Conservation (phyloP, 2,888 invertebrate genomes). For the Brenthis ino region DNA sequence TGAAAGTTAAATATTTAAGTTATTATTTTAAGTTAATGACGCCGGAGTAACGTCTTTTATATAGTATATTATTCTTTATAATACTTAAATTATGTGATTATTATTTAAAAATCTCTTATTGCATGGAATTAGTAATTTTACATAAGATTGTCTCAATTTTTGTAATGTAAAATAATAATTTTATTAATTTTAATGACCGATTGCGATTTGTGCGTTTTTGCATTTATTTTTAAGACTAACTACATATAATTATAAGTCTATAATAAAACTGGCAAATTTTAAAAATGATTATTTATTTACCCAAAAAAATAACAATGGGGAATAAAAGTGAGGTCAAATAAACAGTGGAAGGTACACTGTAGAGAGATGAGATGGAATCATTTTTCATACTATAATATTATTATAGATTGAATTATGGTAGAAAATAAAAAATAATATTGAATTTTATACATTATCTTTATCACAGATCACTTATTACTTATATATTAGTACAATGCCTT, state of each 20-base stretch:
- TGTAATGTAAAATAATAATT: slow-evolving; percentile 5
- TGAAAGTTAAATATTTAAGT: slow-evolving; percentile 12
- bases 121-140: slow-evolving; percentile 19
- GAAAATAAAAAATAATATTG: no score
- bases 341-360: no score
- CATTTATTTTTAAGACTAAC: slow-evolving; percentile 25
- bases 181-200: slow-evolving; percentile 4
- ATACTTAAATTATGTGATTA: background rate
- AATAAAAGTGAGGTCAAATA: no score
- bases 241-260: slow-evolving; percentile 26
- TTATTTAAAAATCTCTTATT: slow-evolving; percentile 19
- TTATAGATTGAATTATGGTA: no score
- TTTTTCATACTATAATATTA: no score
- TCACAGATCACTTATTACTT: no score
- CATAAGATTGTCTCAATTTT: background rate
- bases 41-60: slow-evolving; percentile 27
- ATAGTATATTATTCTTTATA: no score
- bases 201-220: background rate
- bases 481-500: no score
- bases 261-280: slow-evolving; percentile 25
- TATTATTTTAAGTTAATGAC: slow-evolving; percentile 13
- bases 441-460: no score
- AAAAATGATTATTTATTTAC: slow-evolving; percentile 2
- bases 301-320: background rate
- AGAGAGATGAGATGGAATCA: no score